A percentile compares a stretch with the other conserved stretches of the same genome.
These are phyloP conservation scores for Quadriops clusia DNA, from an alignment of 2,888 invertebrate genomes.

Conservation along the genomic window DNA sequence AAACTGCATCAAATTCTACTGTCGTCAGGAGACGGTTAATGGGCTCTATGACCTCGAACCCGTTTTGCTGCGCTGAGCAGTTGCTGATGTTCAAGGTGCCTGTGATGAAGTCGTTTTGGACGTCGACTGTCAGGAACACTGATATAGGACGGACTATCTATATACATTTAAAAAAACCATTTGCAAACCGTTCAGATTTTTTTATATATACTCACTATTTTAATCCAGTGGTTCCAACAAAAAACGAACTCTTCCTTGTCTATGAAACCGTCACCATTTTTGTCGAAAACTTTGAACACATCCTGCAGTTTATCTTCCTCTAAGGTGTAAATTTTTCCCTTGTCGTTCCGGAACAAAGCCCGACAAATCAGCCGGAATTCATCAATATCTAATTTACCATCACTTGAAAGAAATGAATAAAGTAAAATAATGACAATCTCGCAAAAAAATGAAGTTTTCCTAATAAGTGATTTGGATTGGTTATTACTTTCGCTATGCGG, in stretches of 20 bases:
- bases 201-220: conserved; percentile 49
- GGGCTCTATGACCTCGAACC: conserved; percentile 80
- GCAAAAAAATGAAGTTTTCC: conserved; percentile 1
- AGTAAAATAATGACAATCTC: conserved; percentile 1
- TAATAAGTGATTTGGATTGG: conserved; percentile 1
- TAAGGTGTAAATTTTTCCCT: conserved; percentile 70
- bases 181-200: conserved; percentile 6
- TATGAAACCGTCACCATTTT: conserved; percentile 61
- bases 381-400: conserved; percentile 61
- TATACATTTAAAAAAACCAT: conserved; percentile 11
- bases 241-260: conserved; percentile 73
- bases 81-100: conserved; percentile 88
- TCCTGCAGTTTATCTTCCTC: conserved; percentile 58
- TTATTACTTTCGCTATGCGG: conserved; percentile 1
- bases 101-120: conserved; percentile 95
- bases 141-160: conserved; percentile 76
- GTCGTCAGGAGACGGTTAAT: conserved; percentile 76
- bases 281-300: conserved; percentile 73
- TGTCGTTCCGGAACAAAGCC: conserved; percentile 75
- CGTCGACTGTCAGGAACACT: conserved; percentile 88
- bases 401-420: no score
- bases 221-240: conserved; percentile 88
- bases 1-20: conserved; percentile 74
- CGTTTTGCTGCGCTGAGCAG: conserved; percentile 85
- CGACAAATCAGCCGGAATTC: conserved; percentile 76